Evolutionary conservation across 1,140 invertebrate genomes (phyloP).

Genomic region (Cydia amplana): DNA sequence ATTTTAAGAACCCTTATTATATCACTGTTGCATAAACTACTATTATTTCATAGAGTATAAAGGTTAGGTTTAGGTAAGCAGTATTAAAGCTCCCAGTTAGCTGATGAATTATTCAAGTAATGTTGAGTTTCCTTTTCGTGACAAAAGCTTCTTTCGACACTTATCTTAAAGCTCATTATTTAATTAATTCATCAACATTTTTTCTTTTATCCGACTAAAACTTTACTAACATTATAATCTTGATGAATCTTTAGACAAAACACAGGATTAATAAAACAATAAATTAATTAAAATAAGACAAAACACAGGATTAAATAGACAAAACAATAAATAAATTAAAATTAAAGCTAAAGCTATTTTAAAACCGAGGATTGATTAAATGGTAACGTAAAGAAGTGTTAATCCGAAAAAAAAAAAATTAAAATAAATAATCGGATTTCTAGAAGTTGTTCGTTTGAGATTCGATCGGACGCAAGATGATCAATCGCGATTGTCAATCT

Average conservation of each 20-base stretch:
- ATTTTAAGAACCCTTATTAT: too few species aligned
- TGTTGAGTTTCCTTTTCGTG: slow-evolving; percentile 1
- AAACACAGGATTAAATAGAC: too few species aligned
- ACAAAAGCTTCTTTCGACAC: background rate
- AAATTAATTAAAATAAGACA: too few species aligned
- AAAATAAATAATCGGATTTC: background rate
- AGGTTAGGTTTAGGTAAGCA: background rate
- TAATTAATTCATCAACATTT: slow-evolving; percentile 9
- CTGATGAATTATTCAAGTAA: slow-evolving; percentile 1
- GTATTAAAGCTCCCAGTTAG: background rate
- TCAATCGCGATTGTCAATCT: too few species aligned
- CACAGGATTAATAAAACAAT: background rate
- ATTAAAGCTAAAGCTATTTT: too few species aligned
- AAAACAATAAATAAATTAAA: background rate
- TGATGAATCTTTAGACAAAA: slow-evolving; percentile 1
- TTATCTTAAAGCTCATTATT: background rate
- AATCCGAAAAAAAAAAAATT: too few species aligned
- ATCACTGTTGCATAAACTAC: too few species aligned
- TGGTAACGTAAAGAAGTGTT: too few species aligned
- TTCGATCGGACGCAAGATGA: too few species aligned
- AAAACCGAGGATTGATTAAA: too few species aligned
- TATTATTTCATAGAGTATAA: background rate
- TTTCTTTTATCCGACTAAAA: background rate
- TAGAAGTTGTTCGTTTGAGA: background rate
- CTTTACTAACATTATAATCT: background rate